These are phyloP conservation scores for Drosophila cognata DNA, from an alignment of 2,888 invertebrate species.

Conservation along the genomic window DNA sequence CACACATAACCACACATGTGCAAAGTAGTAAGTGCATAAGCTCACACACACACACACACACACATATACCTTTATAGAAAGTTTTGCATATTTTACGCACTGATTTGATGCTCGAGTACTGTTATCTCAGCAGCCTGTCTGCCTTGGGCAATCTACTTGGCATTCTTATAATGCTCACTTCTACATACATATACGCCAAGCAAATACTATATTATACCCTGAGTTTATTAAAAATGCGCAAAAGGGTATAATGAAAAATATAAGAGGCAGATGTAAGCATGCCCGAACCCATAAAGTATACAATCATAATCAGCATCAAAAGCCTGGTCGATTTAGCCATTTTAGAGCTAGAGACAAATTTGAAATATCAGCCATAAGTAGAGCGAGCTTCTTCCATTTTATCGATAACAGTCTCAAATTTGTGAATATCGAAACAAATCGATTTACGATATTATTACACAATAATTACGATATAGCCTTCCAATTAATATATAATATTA, in stretches of 20 bases:
- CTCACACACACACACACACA: conserved; percentile 16
- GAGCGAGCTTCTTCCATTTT: background rate
- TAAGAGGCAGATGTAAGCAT: background rate
- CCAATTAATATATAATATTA: background rate
- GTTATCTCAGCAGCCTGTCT: conserved; percentile 25
- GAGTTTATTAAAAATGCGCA: background rate
- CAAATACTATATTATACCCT: background rate
- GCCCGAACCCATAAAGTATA: background rate
- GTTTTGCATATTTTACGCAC: conserved; percentile 74
- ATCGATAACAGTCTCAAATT: background rate
- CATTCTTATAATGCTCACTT: conserved; percentile 16
- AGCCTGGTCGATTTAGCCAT: background rate
- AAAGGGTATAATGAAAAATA: background rate
- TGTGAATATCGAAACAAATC: background rate
- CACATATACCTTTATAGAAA: conserved; percentile 31
- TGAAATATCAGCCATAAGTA: background rate
- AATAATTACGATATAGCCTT: background rate
- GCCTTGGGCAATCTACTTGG: conserved; percentile 28
- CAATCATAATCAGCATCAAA: background rate
- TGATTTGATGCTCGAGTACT: conserved; percentile 54
- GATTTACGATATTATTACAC: background rate
- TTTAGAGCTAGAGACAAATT: background rate
- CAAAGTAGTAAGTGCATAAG: conserved; percentile 22
- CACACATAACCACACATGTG: conserved; percentile 27
- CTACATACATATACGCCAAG: background rate